These are phyloP conservation scores for Hofmannophila pseudospretella DNA, from an alignment of 2,888 invertebrate genomes.

Conservation along the genomic window DNA sequence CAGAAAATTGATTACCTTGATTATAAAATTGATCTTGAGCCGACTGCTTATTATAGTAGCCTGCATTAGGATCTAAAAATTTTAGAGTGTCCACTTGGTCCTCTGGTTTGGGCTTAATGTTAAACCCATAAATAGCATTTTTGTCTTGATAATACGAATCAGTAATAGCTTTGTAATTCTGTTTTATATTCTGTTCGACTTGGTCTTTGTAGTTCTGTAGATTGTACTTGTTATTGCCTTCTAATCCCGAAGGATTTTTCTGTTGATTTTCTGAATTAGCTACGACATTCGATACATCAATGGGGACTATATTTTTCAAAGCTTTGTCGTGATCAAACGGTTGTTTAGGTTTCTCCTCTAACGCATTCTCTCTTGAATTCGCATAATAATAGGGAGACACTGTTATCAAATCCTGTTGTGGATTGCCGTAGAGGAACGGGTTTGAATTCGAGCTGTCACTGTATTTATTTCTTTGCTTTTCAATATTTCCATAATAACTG, in stretches of 20 bases:
- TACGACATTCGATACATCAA: constrained; percentile 66
- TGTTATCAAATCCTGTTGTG: constrained; percentile 53
- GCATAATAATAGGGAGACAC: constrained; percentile 49
- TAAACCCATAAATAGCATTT: constrained; percentile 53
- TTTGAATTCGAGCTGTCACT: constrained; percentile 32
- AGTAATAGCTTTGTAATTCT: constrained; percentile 50
- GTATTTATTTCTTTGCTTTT: constrained; percentile 44
- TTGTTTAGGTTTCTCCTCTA: constrained; percentile 49
- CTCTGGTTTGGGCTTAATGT: constrained; percentile 55
- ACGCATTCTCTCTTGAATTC: constrained; percentile 38
- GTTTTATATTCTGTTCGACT: constrained; percentile 43
- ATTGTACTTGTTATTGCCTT: constrained; percentile 34
- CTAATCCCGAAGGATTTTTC: constrained; percentile 30
- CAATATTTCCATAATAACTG: constrained; percentile 31
- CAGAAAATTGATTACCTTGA: constrained; percentile 27
- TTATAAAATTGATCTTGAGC: constrained; percentile 36
- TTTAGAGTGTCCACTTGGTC: constrained; percentile 42
- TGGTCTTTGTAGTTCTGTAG: constrained; percentile 48
- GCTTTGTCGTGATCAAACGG: constrained; percentile 71
- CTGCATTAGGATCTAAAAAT: constrained; percentile 37
- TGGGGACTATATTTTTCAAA: constrained; percentile 67
- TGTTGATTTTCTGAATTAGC: constrained; percentile 42
- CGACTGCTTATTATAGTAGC: constrained; percentile 43
- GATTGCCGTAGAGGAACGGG: constrained; percentile 31
- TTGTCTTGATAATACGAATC: constrained; percentile 66